Base-by-base conservation (phyloP, 2,888 invertebrate species). In the Drosophila ochracea region DNA sequence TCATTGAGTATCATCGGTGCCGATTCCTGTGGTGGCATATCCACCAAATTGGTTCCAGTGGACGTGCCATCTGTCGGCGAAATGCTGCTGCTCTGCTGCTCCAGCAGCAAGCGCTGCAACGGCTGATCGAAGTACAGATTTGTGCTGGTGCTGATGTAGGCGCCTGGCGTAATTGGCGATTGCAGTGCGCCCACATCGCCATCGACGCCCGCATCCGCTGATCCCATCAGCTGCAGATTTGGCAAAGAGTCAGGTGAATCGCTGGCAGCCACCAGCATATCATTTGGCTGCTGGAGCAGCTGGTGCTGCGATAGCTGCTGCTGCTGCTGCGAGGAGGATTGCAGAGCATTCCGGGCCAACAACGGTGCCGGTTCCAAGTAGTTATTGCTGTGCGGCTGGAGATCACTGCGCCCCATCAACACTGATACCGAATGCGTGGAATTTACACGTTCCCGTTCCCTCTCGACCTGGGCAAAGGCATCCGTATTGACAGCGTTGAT, bases 401-500 rank as follows among this genome's bases (percentile, higher is more conserved):
- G 43, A 58, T 86, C 68, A 25, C 76, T 59, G 47, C 89, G 70
- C 30, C 77, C 64, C 80, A 86, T 11, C 33, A 85, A 62, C 73
- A 84, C 80, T 3, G 88, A 93, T 68, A 84, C 84, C 4, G 88
- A 93, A 59, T 94, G 80, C 4, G 89, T 93, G 83, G 80, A 94
- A 91, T 73, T 94, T 84, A 75, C 94, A 86, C 66, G 78, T 21
- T 78, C 74, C 0, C 90, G 94, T 93, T 82, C 94, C 78, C 70
- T 93, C 91, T 76, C 94, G 83, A 73, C 86, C 53, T 83, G 89
- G 6, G 80, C 78, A 57, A 90, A 84, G 2, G 95, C 94, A 79
- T 90, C 90, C 9, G 90, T 91, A 21, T 91, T 91, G 0, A 95
- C 94, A 58, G 96, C 95, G 92, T 96, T 97, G 84, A 98, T 97